Base-by-base conservation (phyloP, 2,888 invertebrate genomes). In the Halictus quadricinctus region DNA sequence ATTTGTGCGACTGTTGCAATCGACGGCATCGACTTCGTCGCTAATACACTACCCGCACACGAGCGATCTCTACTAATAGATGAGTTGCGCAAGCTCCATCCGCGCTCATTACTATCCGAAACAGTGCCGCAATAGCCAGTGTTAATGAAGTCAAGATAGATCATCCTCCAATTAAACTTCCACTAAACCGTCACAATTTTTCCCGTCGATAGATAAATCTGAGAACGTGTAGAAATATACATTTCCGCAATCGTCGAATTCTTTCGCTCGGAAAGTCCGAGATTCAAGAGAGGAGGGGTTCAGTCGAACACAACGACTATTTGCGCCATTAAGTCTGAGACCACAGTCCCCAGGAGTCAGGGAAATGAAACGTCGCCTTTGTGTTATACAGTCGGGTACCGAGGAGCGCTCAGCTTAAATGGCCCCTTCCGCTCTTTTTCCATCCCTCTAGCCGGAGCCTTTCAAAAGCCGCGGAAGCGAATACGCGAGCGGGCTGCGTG, bases 321-420 rank as follows among this genome's bases (percentile, higher is more conserved):
- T 91, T 91, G 90, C 89, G 89, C 90, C 88, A 91, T 89, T 92
- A 91, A 88, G 86, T 77, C 84, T 79, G 90, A 60, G 60, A 76
- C 89, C 89, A 74, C 88, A 78, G 79, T 76, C 76, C 75, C 66
- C 70, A 76, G 8, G 64, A 54, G 73, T 43, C 48, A 25, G 54
- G 83, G 77, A 74, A 76, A 79, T 81, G 83, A 72, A 81, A 78
- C 81, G 82, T 73, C 75, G 82, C 76, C 83, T 89, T 90, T 90
- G 89, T 88, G 89, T 87, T 86, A 88, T 86, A 87, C 88, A 87
- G 80, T 79, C 76, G 79, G 76, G 77, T 66, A 87, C 75, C 88
- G 86, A 87, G 84, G 41, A 83, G 75, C 86, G 86, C 87, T 87
- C 90, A 86, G 83, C 84, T 90, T 89, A 90, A 90, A 90, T 88